Conservation (phyloP, 2,113 vertebrate species). For the Xiphorhynchus elegans region DNA sequence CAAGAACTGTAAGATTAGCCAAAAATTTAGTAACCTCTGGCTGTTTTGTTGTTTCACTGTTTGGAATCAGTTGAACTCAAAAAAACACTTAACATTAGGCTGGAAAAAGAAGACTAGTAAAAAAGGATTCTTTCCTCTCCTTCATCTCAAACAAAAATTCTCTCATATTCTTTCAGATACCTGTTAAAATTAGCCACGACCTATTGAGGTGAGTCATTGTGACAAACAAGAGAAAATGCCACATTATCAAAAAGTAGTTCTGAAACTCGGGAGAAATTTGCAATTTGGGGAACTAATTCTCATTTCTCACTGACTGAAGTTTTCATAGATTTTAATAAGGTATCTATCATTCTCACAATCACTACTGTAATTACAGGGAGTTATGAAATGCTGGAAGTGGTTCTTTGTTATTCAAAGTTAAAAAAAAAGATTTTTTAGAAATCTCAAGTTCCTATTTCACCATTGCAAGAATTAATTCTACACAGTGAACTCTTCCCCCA, state of each 20-base stretch:
- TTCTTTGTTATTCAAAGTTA: slow-evolving; percentile 11
- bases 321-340: slow-evolving; percentile 61
- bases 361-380: slow-evolving; percentile 29
- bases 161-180: not conserved
- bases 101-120: not conserved
- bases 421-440: not conserved
- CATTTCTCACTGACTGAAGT: slow-evolving; percentile 26
- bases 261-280: not conserved
- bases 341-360: slow-evolving; percentile 57
- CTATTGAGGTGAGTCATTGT: not conserved
- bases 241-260: not conserved
- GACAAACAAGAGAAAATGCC: not conserved
- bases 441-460: not conserved
- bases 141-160: not conserved
- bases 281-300: slow-evolving; percentile 4
- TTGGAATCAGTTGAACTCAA: not conserved
- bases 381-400: slow-evolving; percentile 9
- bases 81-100: not conserved
- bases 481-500: not conserved
- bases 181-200: slow-evolving; percentile 11
- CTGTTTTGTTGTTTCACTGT: not conserved
- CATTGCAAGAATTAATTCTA: not conserved
- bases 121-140: not conserved
- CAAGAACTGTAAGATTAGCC: not conserved
- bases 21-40: not conserved